Base-by-base conservation (phyloP, 1,140 invertebrate species). In the Steinernema feltiae region DNA sequence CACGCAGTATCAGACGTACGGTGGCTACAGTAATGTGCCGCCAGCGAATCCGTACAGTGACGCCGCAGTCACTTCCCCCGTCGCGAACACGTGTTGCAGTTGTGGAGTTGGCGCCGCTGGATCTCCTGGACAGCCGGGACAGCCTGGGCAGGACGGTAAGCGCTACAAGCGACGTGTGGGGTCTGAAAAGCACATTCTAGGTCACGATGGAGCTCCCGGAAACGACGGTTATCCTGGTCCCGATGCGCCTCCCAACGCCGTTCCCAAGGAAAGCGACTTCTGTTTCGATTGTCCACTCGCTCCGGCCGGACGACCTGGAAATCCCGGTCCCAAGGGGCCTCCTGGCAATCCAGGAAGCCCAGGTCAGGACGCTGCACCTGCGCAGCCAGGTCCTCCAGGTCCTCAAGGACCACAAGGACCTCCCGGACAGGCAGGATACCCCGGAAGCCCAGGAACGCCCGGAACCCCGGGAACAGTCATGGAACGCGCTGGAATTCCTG, bases 41-140 rank as follows among this genome's bases (percentile, higher is more conserved):
- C 53, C 53, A 3, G 7, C 24, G 53, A 63, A 63, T 21, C 53
- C 53, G 2, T 63, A 63, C 24, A 27, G 24, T 27, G 53, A 63
- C 15, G 12, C 7, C 2, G 53, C 53, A 27, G 53, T 63, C 53
- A 63, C 53, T 27, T 63, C 53, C 24, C 7, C 53, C 41, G 53
- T 63, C 3, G 24, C 53, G 24, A 63, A 21, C 24, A 15, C 53
- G 12, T 79, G 78, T 76, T 79, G 78, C 70, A 74, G 72, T 32
- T 79, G 78, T 35, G 78, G 78, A 71, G 72, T 79, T 46, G 78
- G 78, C 73, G 72, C 72, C 21, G 71, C 78, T 31, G 78, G 78
- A 32, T 72, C 78, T 32, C 72, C 76, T 48, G 78, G 78, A 78
- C 32, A 31, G 29, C 74, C 77, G 29, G 77, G 77, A 69, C 70